These are phyloP conservation scores for Cephus sareptanus DNA, from an alignment of 2,888 invertebrate genomes.

Conservation along the genomic window DNA sequence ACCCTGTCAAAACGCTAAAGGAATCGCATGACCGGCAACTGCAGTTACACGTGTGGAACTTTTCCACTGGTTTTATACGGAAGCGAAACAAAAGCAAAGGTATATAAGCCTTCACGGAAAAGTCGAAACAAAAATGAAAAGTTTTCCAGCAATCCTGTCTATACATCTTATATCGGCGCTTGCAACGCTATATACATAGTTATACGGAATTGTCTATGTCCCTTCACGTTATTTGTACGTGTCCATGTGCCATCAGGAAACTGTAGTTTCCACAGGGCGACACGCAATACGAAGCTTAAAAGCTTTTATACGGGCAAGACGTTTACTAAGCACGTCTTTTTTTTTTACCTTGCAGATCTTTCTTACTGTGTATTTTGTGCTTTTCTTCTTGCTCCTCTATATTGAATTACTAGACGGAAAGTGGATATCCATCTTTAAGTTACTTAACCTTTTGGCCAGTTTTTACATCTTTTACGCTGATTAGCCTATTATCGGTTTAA, in stretches of 20 bases:
- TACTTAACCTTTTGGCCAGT: not conserved
- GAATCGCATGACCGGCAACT: too few species aligned
- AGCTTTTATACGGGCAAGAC: not conserved
- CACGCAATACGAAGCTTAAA: not conserved
- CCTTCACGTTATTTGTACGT: not conserved
- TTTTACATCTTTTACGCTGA: not conserved
- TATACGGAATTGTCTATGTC: not conserved
- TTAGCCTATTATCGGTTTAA: not conserved
- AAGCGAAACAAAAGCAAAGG: not conserved
- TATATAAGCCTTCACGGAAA: not conserved
- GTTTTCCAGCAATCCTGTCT: not conserved
- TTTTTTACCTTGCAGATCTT: not conserved
- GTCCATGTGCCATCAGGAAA: not conserved
- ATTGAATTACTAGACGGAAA: not conserved
- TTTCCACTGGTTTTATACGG: not conserved
- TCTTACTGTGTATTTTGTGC: not conserved
- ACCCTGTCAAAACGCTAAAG: too few species aligned
- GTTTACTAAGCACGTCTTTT: not conserved
- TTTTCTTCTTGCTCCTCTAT: not conserved
- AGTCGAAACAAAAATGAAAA: not conserved
- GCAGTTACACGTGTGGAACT: too few species aligned
- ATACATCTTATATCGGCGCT: not conserved
- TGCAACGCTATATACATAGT: not conserved
- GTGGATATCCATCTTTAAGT: not conserved
- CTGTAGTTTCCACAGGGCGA: not conserved